phyloP scores from a whole-genome alignment of 2,888 invertebrate species.

The Pseudoips prasinana region DNA sequence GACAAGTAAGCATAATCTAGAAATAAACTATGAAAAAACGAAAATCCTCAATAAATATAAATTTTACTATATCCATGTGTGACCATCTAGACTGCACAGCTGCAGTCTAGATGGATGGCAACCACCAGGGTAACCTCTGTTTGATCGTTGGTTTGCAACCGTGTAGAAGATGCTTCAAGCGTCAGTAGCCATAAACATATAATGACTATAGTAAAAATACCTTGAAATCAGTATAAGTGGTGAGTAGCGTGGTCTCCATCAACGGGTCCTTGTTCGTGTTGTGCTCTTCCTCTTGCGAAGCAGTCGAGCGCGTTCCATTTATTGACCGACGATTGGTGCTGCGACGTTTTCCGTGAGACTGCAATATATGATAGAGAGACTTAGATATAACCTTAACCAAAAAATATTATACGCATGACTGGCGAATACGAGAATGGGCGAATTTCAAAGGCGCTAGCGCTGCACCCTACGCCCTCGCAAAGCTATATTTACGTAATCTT shows the following conservation, averaged over 20 bases:
- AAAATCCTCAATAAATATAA: not conserved
- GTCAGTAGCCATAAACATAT: no score
- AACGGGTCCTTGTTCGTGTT: slow-evolving; percentile 47
- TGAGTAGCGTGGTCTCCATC: slow-evolving; percentile 66
- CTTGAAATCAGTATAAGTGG: slow-evolving; percentile 73
- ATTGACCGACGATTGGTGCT: slow-evolving; percentile 53
- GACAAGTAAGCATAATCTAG: slow-evolving; percentile 3
- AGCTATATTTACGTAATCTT: no score
- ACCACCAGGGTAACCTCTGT: no score
- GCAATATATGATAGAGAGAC: not conserved
- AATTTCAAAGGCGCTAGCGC: no score
- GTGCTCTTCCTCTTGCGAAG: slow-evolving; percentile 36
- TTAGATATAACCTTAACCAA: not conserved
- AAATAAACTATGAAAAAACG: not conserved
- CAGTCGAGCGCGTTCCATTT: slow-evolving; percentile 43
- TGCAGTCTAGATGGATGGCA: no score
- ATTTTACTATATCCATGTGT: no score
- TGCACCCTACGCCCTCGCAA: no score
- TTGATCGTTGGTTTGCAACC: no score
- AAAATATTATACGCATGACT: not conserved
- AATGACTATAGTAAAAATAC: no score
- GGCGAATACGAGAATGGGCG: no score
- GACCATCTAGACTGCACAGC: no score
- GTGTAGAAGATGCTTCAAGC: no score
- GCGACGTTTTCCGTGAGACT: slow-evolving; percentile 65